phyloP scores from a whole-genome alignment of 2,888 invertebrate genomes.

The Tridacna gigas region DNA sequence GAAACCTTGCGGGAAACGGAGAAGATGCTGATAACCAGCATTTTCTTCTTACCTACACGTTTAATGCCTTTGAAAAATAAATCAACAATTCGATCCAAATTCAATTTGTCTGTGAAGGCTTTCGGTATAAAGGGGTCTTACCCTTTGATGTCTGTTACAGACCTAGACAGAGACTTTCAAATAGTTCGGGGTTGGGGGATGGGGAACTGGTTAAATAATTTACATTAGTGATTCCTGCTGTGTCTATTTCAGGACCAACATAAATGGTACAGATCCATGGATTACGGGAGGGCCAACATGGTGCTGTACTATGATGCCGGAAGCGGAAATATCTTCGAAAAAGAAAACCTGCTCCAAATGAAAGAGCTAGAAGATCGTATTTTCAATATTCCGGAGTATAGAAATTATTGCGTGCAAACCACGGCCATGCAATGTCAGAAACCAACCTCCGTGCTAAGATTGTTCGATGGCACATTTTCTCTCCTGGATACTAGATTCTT shows the following conservation, averaged over 20 bases:
- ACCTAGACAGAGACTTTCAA: too few species aligned
- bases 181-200: too few species aligned
- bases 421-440: conserved; percentile 22
- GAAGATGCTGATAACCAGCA: too few species aligned
- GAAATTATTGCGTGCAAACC: conserved; percentile 54
- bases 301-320: conserved; percentile 68
- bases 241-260: conserved; percentile 39
- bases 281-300: conserved; percentile 59
- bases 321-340: conserved; percentile 74
- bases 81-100: too few species aligned
- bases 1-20: too few species aligned
- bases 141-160: too few species aligned
- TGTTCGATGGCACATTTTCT: conserved; percentile 74
- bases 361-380: conserved; percentile 69
- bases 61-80: too few species aligned
- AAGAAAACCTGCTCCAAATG: conserved; percentile 68
- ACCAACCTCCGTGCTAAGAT: conserved; percentile 68
- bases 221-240: too few species aligned
- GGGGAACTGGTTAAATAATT: too few species aligned
- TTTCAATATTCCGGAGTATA: conserved; percentile 50
- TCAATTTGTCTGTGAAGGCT: too few species aligned
- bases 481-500: conserved; percentile 67
- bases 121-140: too few species aligned
- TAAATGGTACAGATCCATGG: conserved; percentile 61
- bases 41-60: too few species aligned